These are phyloP conservation scores for Heliconius hermathena DNA, from an alignment of 1,140 invertebrate genomes.

Conservation along the genomic window DNA sequence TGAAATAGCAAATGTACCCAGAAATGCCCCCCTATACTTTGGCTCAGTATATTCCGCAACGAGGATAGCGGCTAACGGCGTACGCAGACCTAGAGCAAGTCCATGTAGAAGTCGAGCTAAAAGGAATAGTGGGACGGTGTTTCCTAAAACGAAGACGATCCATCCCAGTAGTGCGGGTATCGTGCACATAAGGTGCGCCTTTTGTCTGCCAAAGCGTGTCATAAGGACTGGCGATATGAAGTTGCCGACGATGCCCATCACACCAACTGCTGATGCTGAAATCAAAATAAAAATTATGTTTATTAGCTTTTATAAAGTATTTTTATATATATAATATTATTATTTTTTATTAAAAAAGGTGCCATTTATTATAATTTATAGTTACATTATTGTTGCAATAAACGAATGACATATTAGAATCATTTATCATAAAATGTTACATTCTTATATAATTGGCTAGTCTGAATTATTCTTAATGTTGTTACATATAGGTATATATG, in stretches of 20 bases:
- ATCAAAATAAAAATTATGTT: slow-evolving; percentile 12
- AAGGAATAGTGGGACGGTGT: slow-evolving; percentile 63
- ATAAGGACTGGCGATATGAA: slow-evolving; percentile 73
- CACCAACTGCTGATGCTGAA: slow-evolving; percentile 70
- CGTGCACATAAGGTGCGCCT: slow-evolving; percentile 68
- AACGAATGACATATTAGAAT: too few relatives aligned
- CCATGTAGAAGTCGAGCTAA: slow-evolving; percentile 68
- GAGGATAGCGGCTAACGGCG: slow-evolving; percentile 69
- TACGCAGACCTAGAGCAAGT: slow-evolving; percentile 65
- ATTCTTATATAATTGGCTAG: too few relatives aligned
- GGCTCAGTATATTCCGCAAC: slow-evolving; percentile 76
- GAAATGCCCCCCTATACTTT: slow-evolving; percentile 69
- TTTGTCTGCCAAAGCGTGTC: slow-evolving; percentile 68
- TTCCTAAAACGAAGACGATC: slow-evolving; percentile 67
- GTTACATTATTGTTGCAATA: too few relatives aligned
- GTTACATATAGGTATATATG: too few relatives aligned
- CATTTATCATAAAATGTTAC: too few relatives aligned
- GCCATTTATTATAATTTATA: too few relatives aligned
- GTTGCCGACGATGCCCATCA: slow-evolving; percentile 74
- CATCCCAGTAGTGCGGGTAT: slow-evolving; percentile 70
- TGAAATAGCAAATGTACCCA: slow-evolving; percentile 73
- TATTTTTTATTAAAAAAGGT: too few relatives aligned
- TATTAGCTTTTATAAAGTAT: not conserved
- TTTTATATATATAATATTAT: not conserved
- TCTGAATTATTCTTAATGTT: too few relatives aligned